These are phyloP conservation scores for Watsonalla binaria DNA, from an alignment of 2,888 invertebrate genomes.

Conservation along the genomic window DNA sequence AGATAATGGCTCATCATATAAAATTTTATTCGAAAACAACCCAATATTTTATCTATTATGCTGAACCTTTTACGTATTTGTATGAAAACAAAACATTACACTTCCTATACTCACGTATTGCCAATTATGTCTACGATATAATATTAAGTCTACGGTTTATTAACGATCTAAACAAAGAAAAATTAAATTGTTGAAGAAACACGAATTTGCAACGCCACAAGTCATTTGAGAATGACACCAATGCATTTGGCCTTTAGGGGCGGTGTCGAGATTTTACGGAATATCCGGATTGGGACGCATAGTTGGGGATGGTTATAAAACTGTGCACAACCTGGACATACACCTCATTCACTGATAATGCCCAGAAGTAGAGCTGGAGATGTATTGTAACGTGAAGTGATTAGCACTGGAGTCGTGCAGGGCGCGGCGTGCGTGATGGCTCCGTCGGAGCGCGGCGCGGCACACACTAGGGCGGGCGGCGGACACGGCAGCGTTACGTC, in stretches of 20 bases:
- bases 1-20: too few relatives aligned
- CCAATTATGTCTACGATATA: background rate
- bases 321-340: constrained; percentile 50
- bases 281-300: constrained; percentile 22
- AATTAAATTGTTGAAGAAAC: constrained; percentile 28
- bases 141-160: background rate
- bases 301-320: constrained; percentile 31
- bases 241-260: constrained; percentile 63
- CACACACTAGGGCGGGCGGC: constrained; percentile 74
- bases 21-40: too few relatives aligned
- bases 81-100: background rate
- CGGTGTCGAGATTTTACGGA: constrained; percentile 46
- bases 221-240: constrained; percentile 65
- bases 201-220: constrained; percentile 59
- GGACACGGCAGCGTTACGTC: constrained; percentile 75
- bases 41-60: too few relatives aligned
- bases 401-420: constrained; percentile 62
- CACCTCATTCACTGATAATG: constrained; percentile 66
- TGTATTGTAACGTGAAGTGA: constrained; percentile 68
- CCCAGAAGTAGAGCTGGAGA: constrained; percentile 55
- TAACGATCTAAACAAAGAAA: constrained; percentile 8
- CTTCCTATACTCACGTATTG: background rate
- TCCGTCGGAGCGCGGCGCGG: constrained; percentile 71
- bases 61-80: too few relatives aligned
- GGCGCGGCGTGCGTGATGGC: constrained; percentile 61